Evolutionary conservation across 2,888 invertebrate genomes (phyloP), one percentile per base, ranked within the genome.

Genomic region (Incurvaria masculella): DNA sequence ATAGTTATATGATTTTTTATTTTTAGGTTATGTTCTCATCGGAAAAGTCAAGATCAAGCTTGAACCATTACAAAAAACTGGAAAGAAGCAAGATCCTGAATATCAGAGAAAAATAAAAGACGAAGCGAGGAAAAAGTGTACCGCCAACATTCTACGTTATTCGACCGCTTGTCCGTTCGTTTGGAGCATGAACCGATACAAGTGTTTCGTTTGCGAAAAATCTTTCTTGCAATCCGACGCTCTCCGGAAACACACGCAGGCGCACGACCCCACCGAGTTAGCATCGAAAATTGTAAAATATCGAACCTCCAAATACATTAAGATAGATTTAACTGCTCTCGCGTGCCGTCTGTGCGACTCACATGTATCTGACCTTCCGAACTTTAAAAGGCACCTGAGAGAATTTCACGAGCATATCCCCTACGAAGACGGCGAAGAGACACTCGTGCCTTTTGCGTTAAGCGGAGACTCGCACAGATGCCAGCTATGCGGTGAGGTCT

Each of bases 391-490:
- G 1, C 73, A 75, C 59, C 55, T 75, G 2, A 64, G 61, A 51
- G 55, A 54, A 1, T 71, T 72, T 11, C 42, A 48, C 16, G 67
- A 63, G 1, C 68, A 67, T 50, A 50, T 55, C 1, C 59, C 73
- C 16, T 60, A 69, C 11, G 56, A 55, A 0, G 54, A 58, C 6
- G 55, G 56, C 17, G 59, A 68, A 51, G 71, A 72, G 47, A 69
- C 71, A 55, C 57, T 75, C 2, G 65, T 75, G 38, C 74, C 74
- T 1, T 72, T 67, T 40, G 70, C 69, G 49, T 57, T 75, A 20
- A 62, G 57, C n/a, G 63, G 54, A 0, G 57, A 63, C 1, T 53
- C 52, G 8, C 69, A 68, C 39, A 62, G 65, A 39, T 75, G 74
- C 45, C 72, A 72, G 56, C 52, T 72, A 2, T 74, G 74, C 21